A percentile compares a stretch with the other conserved stretches of the same genome.
phyloP scores from a whole-genome alignment of 2,113 vertebrate genomes.

The Brachirus orientalis region DNA sequence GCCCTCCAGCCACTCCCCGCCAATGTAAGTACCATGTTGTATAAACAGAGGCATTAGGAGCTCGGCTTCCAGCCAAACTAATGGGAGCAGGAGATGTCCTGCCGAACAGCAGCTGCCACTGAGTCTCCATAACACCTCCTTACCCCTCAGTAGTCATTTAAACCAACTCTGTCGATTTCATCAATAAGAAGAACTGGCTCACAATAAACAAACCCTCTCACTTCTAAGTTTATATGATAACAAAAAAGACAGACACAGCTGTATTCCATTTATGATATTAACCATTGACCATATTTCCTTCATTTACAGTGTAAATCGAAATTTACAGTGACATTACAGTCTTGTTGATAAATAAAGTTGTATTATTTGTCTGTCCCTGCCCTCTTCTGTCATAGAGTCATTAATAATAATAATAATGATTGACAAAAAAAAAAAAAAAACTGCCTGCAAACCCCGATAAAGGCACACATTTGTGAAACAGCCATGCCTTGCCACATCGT shows the following conservation, averaged over 20 bases:
- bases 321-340: conserved; percentile 62
- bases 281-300: conserved; percentile 28
- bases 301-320: conserved; percentile 53
- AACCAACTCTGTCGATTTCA: conserved; percentile 14
- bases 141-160: conserved; percentile 48
- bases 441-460: conserved; percentile 66
- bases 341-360: conserved; percentile 50
- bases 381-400: conserved; percentile 41
- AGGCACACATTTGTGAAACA: conserved; percentile 77
- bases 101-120: conserved; percentile 64
- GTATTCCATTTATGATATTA: conserved; percentile 33
- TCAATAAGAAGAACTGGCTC: conserved; percentile 10
- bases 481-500: conserved; percentile 41
- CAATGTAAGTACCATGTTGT: conserved; percentile 56
- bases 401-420: conserved; percentile 4
- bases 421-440: conserved; percentile 37
- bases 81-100: conserved; percentile 48
- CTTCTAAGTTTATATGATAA: conserved; percentile 28
- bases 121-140: conserved; percentile 46
- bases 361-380: conserved; percentile 29
- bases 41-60: conserved; percentile 61
- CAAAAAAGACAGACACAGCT: conserved; percentile 45
- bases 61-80: conserved; percentile 47
- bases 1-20: conserved; percentile 31
- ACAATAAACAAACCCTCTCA: conserved; percentile 15